Percentiles rank a stretch among this genome's conserved stretches.
These are phyloP conservation scores for Natator depressus DNA, from an alignment of 2,113 vertebrate species.

Conservation along the genomic window DNA sequence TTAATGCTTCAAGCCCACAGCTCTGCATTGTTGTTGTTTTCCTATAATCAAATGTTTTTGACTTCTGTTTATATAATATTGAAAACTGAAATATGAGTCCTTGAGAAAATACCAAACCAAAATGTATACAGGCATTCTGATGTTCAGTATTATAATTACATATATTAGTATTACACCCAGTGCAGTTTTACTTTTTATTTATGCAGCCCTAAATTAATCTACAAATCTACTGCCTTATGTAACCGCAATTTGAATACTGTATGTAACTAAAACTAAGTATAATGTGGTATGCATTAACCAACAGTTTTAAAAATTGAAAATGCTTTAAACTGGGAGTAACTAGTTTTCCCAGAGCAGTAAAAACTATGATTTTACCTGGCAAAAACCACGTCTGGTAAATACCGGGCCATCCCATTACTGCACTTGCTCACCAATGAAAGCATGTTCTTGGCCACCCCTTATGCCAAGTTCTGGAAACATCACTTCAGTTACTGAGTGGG, in stretches of 20 bases:
- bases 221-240: neutral
- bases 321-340: neutral
- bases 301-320: neutral
- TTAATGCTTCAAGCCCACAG: no score
- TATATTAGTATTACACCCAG: neutral
- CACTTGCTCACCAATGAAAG: neutral
- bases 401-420: neutral
- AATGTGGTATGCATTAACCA: neutral
- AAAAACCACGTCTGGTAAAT: neutral
- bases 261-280: neutral
- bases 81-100: neutral
- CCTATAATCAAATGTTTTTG: neutral
- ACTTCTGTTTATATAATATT: neutral
- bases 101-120: neutral
- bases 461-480: neutral
- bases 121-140: neutral
- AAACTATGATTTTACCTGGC: neutral
- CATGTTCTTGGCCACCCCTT: conserved; percentile 27
- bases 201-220: neutral
- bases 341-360: neutral
- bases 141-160: no score
- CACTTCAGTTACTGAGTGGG: neutral
- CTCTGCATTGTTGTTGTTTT: neutral
- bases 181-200: neutral
- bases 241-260: neutral